Base-by-base conservation (phyloP, 1,140 invertebrate species). In the Heliconius eleuchia region DNA sequence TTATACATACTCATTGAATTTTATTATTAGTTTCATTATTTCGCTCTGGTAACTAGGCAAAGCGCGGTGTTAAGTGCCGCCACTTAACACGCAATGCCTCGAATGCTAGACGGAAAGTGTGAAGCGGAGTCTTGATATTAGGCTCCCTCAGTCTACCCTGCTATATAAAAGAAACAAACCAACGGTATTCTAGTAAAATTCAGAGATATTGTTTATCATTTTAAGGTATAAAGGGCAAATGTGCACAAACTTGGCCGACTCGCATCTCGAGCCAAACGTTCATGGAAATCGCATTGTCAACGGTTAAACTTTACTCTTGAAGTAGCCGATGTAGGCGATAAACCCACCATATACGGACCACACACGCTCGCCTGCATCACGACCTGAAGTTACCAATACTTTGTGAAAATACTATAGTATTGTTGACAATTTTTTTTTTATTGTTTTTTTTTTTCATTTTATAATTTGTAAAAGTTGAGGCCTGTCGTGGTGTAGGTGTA, bases 321-420 rank as follows among this genome's bases (percentile, higher is more conserved):
- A 82, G 83, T 84, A 82, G 83, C 78, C 76, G 83, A 84, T 84
- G 71, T 76, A 77, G 66, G 46, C 77, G 80, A 82, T 84, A 84
- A 84, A 80, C 76, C 50, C 71, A 52, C 83, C 82, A 78, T 84
- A 82, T 84, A 84, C 52, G 80, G 83, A 82, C 83, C 83, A 84
- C 83, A 84, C 83, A 82, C 83, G 82, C 80, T 80, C 79, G 57
- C 76, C 72, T 74, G 79, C 27, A 80, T 80, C 82, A 83, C 82
- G 79, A 83, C 60, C 19, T 82, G 39, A 80, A 78, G 76, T 66
- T 76, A 16, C 73, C 3, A 60, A 42, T 79, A 75, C 42, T 73
- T 70, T 78, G 19, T 73, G 74, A 42, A 74, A 30, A 18, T 37
- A 34, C 30, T 19, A 71, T 9, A 57, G 55, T 57, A 23, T 57